A percentile compares a stretch with the other conserved stretches of the same genome.
Evolutionary conservation across 2,888 invertebrate species (phyloP).

Genomic region (Catocala fraxini): DNA sequence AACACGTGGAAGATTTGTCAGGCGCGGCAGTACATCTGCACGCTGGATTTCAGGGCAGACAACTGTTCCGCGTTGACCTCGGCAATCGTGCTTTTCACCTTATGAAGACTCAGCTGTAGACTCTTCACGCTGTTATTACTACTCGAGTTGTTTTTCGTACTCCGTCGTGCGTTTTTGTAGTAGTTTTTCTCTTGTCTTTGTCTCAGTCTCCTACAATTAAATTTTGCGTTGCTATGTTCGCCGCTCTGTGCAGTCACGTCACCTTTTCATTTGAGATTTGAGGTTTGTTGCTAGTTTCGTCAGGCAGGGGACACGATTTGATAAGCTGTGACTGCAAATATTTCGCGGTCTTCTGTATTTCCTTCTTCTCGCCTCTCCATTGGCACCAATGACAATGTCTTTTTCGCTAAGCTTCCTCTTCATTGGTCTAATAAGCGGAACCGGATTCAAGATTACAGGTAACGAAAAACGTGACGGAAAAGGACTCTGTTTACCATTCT

Average conservation of each 20-base stretch:
- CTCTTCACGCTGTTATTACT: conserved; percentile 81
- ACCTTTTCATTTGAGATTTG: conserved; percentile 85
- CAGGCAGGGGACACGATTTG: conserved; percentile 82
- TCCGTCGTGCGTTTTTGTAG: conserved; percentile 84
- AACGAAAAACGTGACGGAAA: conserved; percentile 88
- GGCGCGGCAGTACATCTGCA: conserved; percentile 95
- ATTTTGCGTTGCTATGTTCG: conserved; percentile 77
- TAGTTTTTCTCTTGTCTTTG: conserved; percentile 91
- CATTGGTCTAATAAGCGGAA: conserved; percentile 88
- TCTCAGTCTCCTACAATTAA: conserved; percentile 91
- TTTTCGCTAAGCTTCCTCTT: conserved; percentile 95
- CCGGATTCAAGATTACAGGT: conserved; percentile 89
- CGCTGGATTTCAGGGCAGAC: conserved; percentile 94
- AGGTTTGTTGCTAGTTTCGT: conserved; percentile 83
- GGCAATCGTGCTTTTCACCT: conserved; percentile 66
- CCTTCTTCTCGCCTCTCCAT: conserved; percentile 93
- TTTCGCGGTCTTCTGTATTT: conserved; percentile 88
- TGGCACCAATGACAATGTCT: conserved; percentile 94
- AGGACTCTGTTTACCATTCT: conserved; percentile 77
- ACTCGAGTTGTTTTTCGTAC: conserved; percentile 56
- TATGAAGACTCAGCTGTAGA: conserved; percentile 84
- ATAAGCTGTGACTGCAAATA: conserved; percentile 81
- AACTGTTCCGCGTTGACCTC: conserved; percentile 89
- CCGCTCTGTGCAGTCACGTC: conserved; percentile 63
- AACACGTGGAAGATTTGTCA: conserved; percentile 93